These are phyloP conservation scores for Petrosia ficiformis DNA, from an alignment of 37 sponge, comb jelly and placozoan species.

Conservation along the genomic window DNA sequence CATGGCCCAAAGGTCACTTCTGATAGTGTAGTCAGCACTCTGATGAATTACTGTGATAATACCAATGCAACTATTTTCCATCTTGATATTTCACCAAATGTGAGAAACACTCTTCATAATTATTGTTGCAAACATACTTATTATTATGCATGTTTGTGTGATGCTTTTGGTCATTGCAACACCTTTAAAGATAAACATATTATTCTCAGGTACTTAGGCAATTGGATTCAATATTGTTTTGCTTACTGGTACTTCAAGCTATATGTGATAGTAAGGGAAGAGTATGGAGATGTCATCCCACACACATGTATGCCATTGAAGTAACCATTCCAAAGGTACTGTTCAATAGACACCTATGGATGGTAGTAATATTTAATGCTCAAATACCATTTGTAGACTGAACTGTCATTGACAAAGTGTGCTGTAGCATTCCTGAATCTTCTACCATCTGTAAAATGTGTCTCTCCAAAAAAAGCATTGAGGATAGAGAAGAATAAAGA, in stretches of 20 bases:
- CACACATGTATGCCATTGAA: slow-evolving; percentile 41
- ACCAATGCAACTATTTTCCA: slow-evolving; percentile 20
- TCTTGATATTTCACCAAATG: slow-evolving; percentile 57
- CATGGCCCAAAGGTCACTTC: slow-evolving; percentile 55
- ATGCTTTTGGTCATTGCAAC: too few relatives aligned
- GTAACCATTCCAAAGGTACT: slow-evolving; percentile 29
- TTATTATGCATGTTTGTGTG: too few relatives aligned
- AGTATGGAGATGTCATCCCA: slow-evolving; percentile 43
- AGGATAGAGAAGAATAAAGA: neutral
- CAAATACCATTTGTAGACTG: neutral
- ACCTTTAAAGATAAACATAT: too few relatives aligned
- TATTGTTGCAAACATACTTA: neutral
- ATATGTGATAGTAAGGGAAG: slow-evolving; percentile 43
- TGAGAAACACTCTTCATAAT: slow-evolving; percentile 3
- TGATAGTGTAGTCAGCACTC: slow-evolving; percentile 36
- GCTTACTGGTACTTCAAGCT: slow-evolving; percentile 26
- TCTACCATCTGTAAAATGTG: slow-evolving; percentile 40
- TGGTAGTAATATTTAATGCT: neutral
- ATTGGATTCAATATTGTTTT: slow-evolving; percentile 51
- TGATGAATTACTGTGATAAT: slow-evolving; percentile 6
- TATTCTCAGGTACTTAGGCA: slow-evolving; percentile 33
- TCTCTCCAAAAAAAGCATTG: neutral
- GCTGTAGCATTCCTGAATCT: slow-evolving; percentile 8
- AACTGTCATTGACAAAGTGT: neutral
- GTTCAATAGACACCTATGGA: too few relatives aligned